Base-by-base conservation (phyloP, 1,140 invertebrate genomes). In the Drosophila micromelanica region DNA sequence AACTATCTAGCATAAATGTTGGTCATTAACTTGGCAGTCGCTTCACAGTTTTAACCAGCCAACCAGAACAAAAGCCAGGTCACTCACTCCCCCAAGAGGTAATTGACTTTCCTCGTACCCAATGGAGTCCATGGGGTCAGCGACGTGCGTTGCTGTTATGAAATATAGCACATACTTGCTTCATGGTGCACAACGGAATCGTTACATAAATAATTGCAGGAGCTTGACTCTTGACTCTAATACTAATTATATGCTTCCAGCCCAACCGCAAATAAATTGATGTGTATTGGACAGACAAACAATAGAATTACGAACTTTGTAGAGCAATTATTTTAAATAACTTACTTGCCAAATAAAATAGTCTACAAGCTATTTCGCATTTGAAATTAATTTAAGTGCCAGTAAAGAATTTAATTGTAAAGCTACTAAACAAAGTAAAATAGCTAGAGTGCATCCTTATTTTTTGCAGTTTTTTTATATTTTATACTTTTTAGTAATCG, bases 1-100 rank as follows among this genome's bases (percentile, higher is more conserved):
- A 69, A 82, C 78, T 84, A 80, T 78, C 74, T 63, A 78, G 64
- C 82, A 65, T 87, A 81, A 77, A 70, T 82, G 81, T 67, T 73
- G 78, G 46, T 78, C 82, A 86, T 86, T 86, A 86, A 80, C 69
- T 85, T 67, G 52, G 51, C 81, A 60, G 69, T 73, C 76, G 69
- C 78, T 69, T 46, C 64, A 76, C 61, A 76, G 63, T 73, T 63
- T 64, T 43, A 27, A 59, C 49, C 73, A 86, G 78, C 81, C 70
- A 74, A 81, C 78, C 81, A 86, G 78, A 87, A 86, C 79, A 74
- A 48, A 60, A 40, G 61, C 59, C 40, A 48, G 45, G 46, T 70
- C 59, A 46, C 55, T 57, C 61, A 61, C 51, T 67, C 56, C 55
- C 60, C 52, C 48, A 49, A 63, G 45, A 63, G 60, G 42, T 62